A percentile compares a stretch with the other conserved stretches of the same genome.
Conservation (phyloP, 2,113 vertebrate species). For the Promerops cafer region DNA sequence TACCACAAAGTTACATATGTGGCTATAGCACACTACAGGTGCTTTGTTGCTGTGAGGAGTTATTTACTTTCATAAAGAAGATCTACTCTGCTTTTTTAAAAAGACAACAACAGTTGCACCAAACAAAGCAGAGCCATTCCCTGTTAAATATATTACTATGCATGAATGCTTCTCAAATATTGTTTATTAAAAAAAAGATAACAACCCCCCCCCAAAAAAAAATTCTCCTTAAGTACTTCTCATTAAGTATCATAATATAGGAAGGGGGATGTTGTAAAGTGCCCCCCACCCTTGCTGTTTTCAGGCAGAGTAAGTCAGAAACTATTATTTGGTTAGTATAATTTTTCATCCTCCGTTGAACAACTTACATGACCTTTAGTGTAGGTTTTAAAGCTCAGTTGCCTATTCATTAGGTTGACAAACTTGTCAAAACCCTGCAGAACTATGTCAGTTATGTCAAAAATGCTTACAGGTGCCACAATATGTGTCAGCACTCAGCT, state of each 20-base stretch:
- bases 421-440: slow-evolving; percentile 72
- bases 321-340: not conserved
- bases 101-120: not conserved
- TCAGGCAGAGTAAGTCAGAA: slow-evolving; percentile 18
- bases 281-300: not conserved
- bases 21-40: not conserved
- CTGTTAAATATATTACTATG: not conserved
- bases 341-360: slow-evolving; percentile 25
- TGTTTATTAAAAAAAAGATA: not conserved
- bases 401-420: slow-evolving; percentile 70
- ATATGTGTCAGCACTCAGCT: slow-evolving; percentile 49
- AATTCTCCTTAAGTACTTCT: not conserved
- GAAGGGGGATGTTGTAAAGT: not conserved
- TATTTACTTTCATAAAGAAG: not conserved
- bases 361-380: slow-evolving; percentile 40
- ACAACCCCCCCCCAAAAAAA: fast-evolving
- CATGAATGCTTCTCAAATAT: not conserved
- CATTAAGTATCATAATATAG: not conserved
- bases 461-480: slow-evolving; percentile 63
- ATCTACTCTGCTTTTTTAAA: not conserved
- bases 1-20: not conserved
- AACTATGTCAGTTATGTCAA: slow-evolving; percentile 66
- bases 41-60: not conserved
- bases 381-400: slow-evolving; percentile 54
- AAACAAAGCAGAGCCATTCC: not conserved